These are phyloP conservation scores for Allolobophora icterica DNA, from an alignment of 2,888 invertebrate species.

Conservation along the genomic window DNA sequence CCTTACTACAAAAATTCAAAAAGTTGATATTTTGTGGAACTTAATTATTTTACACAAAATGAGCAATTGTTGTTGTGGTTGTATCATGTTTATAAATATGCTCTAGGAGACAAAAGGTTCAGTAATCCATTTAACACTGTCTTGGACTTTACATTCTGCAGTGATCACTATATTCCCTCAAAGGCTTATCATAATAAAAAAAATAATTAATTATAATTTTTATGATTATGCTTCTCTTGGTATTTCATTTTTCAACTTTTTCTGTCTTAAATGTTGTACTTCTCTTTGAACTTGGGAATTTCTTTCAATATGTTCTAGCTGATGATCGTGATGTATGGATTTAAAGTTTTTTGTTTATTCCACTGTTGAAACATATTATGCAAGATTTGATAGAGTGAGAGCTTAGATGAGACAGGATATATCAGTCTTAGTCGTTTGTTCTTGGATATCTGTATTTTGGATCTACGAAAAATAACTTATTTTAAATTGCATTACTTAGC, in stretches of 20 bases:
- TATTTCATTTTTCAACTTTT: constrained; percentile 10
- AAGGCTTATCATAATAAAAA: not conserved
- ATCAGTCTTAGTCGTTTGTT: constrained; percentile 17
- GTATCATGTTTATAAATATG: not conserved
- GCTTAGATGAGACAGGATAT: constrained; percentile 17
- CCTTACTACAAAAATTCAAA: not conserved
- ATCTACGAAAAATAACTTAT: constrained; percentile 5
- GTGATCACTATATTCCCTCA: not conserved
- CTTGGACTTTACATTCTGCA: not conserved
- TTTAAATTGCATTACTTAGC: constrained; percentile 17
- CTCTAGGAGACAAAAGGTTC: not conserved
- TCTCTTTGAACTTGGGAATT: constrained; percentile 12
- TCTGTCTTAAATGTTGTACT: constrained; percentile 2
- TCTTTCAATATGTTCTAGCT: not conserved
- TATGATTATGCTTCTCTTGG: not conserved
- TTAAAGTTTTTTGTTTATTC: constrained; percentile 6
- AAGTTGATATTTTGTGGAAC: too few species aligned
- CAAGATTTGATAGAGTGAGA: not conserved
- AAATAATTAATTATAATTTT: not conserved
- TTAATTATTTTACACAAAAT: not conserved
- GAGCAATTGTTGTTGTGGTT: not conserved
- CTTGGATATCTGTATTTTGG: constrained; percentile 2
- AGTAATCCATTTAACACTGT: not conserved
- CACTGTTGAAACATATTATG: constrained; percentile 2
- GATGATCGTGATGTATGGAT: constrained; percentile 4